phyloP scores from a whole-genome alignment of 2,888 invertebrate species.

The Abrostola tripartita region DNA sequence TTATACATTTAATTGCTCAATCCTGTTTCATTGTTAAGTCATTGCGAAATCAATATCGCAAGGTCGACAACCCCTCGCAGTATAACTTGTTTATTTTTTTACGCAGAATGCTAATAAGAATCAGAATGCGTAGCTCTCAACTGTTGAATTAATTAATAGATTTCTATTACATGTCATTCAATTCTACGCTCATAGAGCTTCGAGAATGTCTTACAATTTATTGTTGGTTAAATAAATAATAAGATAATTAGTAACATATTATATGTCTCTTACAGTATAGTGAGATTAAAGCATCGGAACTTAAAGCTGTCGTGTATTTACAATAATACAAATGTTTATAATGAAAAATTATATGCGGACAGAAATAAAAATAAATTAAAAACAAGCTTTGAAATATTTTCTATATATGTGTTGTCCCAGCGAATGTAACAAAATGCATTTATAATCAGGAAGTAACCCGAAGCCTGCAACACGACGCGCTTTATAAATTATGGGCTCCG shows the following conservation, averaged over 20 bases:
- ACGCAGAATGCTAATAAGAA: constrained; percentile 31
- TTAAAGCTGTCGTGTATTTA: no score
- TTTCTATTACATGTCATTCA: constrained; percentile 39
- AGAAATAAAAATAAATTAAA: neutral
- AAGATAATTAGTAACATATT: no score
- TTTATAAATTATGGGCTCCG: constrained; percentile 68
- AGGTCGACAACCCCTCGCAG: constrained; percentile 50
- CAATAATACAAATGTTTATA: no score
- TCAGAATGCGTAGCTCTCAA: constrained; percentile 18
- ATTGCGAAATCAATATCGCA: constrained; percentile 50
- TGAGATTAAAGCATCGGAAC: no score
- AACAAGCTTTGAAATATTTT: neutral
- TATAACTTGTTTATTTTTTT: constrained; percentile 44
- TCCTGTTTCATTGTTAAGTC: constrained; percentile 42
- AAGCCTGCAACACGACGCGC: constrained; percentile 62
- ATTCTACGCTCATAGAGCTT: constrained; percentile 31
- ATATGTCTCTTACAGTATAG: no score
- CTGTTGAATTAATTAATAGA: constrained; percentile 26
- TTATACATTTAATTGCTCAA: constrained; percentile 38
- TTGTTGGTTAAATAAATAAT: neutral
- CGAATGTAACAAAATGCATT: constrained; percentile 47
- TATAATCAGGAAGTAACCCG: constrained; percentile 74
- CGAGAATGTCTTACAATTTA: constrained; percentile 16
- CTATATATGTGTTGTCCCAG: constrained; percentile 14
- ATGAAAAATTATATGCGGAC: neutral